Conservation (phyloP, 2,797 vertebrate species). For the Lepidocolaptes lacrymiger region DNA sequence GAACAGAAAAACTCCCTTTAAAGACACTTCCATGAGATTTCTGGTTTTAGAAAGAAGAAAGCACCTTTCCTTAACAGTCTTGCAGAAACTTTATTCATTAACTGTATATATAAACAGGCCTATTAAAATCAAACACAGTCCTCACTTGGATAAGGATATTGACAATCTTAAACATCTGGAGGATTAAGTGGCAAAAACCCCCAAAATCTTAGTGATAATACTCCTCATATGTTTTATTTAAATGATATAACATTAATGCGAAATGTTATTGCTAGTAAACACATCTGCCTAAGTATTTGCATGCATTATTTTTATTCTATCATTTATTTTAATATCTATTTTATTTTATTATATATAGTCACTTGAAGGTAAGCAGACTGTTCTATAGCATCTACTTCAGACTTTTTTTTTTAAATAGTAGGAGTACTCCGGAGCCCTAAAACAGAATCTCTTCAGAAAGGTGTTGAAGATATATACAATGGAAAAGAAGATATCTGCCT, state of each 20-base stretch:
- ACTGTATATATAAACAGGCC: not conserved
- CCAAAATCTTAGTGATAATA: not conserved
- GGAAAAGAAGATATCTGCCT: not conserved
- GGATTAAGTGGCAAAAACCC: not conserved
- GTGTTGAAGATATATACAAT: not conserved
- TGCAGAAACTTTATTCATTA: not conserved
- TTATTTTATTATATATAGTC: not conserved
- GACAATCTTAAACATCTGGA: not conserved
- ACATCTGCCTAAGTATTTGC: not conserved
- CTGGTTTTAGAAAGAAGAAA: not conserved
- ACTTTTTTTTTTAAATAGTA: not conserved
- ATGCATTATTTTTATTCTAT: not conserved
- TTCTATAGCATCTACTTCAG: not conserved
- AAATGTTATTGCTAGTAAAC: not conserved
- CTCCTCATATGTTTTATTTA: not conserved
- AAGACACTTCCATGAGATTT: not conserved
- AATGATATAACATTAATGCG: not conserved
- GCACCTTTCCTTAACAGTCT: not conserved
- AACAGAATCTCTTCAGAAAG: not conserved
- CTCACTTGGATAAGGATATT: not conserved
- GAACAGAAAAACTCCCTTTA: not conserved
- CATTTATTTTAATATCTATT: not conserved
- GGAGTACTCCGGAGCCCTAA: not conserved
- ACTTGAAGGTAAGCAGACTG: not conserved
- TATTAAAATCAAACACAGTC: not conserved